Evolutionary conservation across 2,113 vertebrate genomes (phyloP), one percentile per base, ranked within the genome.

Genomic region (Phyllostomus discolor): DNA sequence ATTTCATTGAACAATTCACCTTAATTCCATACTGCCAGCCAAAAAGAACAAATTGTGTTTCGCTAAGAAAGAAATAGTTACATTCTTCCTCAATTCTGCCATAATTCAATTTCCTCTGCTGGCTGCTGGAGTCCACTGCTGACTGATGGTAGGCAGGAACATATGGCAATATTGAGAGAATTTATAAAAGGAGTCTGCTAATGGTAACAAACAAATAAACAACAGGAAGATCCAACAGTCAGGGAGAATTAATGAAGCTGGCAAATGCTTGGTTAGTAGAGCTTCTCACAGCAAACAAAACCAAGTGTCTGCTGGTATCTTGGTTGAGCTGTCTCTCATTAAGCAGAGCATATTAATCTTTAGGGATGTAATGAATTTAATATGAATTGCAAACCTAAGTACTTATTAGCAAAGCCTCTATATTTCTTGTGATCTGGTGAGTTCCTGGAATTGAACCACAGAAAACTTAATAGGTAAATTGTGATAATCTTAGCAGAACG

Each of bases 271-370:
- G 79, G 11, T 41, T 96, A 92, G 67, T 82, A 84, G 79, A 98
- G 46, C 46, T 95, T 91, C 91, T 97, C 66, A 73, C 22, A 89
- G 41, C 79, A 84, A 98, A 94, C 69, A 81, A 35, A 87, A 87
- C 88, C 90, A 22, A 73, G 28, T 10, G 11, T 97, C 33, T 97
- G 75, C 66, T 93, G 35, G 10, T 81, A 88, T 88, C 66, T 52
- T 95, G 67, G 70, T 78, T 88, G 59, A 78, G 22, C 1, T 82
- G 92, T 84, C 26, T 97, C 70, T 91, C 24, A 70, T 93, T 48
- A 91, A 76, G 38, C n/a, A 96, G 73, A 62, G 1, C 80, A 93
- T 96, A 96, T 95, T 97, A 95, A 97, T 98, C 97, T 97, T 11
- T 41, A 95, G 12, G 64, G 7, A 15, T 97, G 28, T 48, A 70